These are phyloP conservation scores for Agapetus fuscipes DNA, from an alignment of 2,888 invertebrate genomes.

Conservation along the genomic window DNA sequence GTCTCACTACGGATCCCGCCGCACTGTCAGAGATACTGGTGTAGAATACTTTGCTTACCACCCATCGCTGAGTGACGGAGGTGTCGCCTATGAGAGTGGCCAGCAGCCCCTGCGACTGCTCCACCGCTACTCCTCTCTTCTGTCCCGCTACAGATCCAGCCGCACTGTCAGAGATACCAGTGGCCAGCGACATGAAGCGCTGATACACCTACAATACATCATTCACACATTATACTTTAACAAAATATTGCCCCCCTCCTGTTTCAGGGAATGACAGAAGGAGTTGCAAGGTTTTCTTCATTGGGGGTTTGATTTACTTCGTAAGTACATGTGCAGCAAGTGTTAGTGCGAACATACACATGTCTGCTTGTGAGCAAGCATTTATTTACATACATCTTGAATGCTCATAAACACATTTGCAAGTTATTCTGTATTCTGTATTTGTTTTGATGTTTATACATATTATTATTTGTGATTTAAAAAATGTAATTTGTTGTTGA, in stretches of 20 bases:
- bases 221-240: not conserved
- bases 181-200: conserved; percentile 83
- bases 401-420: too few species aligned
- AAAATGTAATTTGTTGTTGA: too few species aligned
- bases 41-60: conserved; percentile 78
- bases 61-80: conserved; percentile 97
- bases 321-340: too few species aligned
- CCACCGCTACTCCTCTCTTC: conserved; percentile 89
- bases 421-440: too few species aligned
- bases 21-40: conserved; percentile 93
- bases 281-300: too few species aligned
- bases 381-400: too few species aligned
- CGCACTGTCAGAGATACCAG: conserved; percentile 90
- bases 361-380: too few species aligned
- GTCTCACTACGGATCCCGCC: conserved; percentile 92
- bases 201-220: conserved; percentile 47
- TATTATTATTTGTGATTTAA: too few species aligned
- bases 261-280: too few species aligned
- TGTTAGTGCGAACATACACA: too few species aligned
- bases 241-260: too few species aligned
- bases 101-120: conserved; percentile 83
- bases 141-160: conserved; percentile 96
- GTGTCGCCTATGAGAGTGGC: conserved; percentile 95
- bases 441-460: too few species aligned
- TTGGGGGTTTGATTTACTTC: not conserved